phyloP scores from a whole-genome alignment of 1,140 invertebrate species.

The Heliothis subflexa region DNA sequence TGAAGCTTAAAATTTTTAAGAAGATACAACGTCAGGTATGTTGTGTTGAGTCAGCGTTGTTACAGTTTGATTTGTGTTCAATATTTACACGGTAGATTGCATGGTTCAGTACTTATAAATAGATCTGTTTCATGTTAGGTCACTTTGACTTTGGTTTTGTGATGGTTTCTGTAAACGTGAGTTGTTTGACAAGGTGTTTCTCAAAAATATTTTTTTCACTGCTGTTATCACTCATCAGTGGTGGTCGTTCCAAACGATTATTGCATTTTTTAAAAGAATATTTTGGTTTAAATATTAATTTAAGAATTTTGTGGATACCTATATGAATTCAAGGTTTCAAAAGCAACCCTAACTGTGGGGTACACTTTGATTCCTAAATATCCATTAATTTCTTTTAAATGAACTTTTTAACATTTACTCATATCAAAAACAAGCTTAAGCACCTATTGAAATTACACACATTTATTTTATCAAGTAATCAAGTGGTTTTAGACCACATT shows the following conservation, averaged over 20 bases:
- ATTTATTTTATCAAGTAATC: too few relatives aligned
- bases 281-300: too few relatives aligned
- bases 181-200: constrained; percentile 19
- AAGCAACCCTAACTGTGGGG: too few relatives aligned
- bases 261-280: too few relatives aligned
- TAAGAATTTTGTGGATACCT: too few relatives aligned
- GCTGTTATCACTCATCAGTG: background rate
- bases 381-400: too few relatives aligned
- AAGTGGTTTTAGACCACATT: too few relatives aligned
- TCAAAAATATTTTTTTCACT: background rate
- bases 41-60: constrained; percentile 50
- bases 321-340: too few relatives aligned
- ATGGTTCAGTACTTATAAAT: constrained; percentile 27
- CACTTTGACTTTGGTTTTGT: background rate
- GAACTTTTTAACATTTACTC: too few relatives aligned
- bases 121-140: constrained; percentile 3
- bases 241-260: background rate
- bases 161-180: constrained; percentile 1
- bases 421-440: too few relatives aligned
- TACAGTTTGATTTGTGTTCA: constrained; percentile 52
- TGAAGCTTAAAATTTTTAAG: constrained; percentile 79
- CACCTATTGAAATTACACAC: background rate
- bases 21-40: constrained; percentile 68
- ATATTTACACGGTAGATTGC: constrained; percentile 34
- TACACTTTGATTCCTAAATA: too few relatives aligned